A percentile compares a stretch with the other conserved stretches of the same genome.
Conservation (phyloP, 2,113 vertebrate species). For the Calypte anna region DNA sequence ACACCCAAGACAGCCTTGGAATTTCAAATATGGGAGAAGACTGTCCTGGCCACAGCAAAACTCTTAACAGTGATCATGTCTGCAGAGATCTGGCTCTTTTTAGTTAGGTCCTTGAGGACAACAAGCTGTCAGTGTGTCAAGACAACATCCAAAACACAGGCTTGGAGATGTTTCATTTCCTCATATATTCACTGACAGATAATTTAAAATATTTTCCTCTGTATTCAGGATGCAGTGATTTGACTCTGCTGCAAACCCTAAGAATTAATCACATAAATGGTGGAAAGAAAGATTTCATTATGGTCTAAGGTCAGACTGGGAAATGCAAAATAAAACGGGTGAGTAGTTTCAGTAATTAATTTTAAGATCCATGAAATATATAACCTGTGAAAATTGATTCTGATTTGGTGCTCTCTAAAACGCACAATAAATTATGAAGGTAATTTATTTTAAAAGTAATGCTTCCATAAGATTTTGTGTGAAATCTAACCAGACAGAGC, state of each 20-base stretch:
- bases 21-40: neutral
- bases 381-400: neutral
- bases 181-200: neutral
- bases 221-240: neutral
- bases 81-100: neutral
- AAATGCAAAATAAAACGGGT: neutral
- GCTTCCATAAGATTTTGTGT: neutral
- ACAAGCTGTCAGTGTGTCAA: neutral
- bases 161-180: neutral
- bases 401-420: neutral
- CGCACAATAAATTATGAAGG: neutral
- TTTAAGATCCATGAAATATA: neutral
- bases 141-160: neutral
- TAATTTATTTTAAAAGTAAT: neutral
- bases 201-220: neutral
- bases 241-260: neutral
- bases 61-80: neutral
- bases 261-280: neutral
- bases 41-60: neutral
- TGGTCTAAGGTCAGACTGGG: neutral
- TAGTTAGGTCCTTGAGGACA: neutral
- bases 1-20: neutral
- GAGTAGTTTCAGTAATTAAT: neutral
- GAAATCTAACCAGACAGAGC: neutral
- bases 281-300: slow-evolving; percentile 1